Conservation (phyloP, 2,113 vertebrate genomes). For the Psittacara wagleri region DNA sequence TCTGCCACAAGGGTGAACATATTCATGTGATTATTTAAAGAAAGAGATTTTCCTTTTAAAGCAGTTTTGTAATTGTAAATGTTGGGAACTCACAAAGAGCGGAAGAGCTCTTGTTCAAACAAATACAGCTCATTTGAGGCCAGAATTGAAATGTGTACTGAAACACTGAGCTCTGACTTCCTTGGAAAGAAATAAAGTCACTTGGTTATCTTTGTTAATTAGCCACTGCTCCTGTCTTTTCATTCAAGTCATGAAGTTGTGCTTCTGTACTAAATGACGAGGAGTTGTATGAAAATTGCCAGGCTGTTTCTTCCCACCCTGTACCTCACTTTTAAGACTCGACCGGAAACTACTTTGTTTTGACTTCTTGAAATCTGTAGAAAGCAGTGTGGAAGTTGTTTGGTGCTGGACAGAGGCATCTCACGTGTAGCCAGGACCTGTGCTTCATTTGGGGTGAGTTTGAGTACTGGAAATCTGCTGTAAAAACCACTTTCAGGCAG, state of each 20-base stretch:
- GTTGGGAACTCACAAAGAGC: not conserved
- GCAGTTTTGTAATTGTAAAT: not conserved
- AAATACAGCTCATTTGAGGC: not conserved
- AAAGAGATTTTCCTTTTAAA: not conserved
- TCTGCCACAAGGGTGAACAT: not conserved
- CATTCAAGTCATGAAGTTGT: not conserved
- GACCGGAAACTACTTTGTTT: not conserved
- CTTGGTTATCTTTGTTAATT: not conserved
- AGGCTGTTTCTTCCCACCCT: not conserved
- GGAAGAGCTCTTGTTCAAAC: not conserved
- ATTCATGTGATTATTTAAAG: not conserved
- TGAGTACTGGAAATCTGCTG: not conserved
- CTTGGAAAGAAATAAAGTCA: constrained; percentile 15
- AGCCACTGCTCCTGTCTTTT: not conserved
- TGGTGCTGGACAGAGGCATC: not conserved
- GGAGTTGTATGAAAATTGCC: no score
- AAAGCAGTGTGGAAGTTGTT: not conserved
- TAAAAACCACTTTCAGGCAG: not conserved
- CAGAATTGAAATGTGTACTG: not conserved
- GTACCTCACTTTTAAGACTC: not conserved
- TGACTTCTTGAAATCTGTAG: not conserved
- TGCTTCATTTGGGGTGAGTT: not conserved
- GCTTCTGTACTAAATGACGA: not conserved
- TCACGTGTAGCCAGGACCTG: accelerated
- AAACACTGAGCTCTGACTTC: not conserved